phyloP scores from a whole-genome alignment of 2,888 invertebrate species.

The Masnerella sp. region DNA sequence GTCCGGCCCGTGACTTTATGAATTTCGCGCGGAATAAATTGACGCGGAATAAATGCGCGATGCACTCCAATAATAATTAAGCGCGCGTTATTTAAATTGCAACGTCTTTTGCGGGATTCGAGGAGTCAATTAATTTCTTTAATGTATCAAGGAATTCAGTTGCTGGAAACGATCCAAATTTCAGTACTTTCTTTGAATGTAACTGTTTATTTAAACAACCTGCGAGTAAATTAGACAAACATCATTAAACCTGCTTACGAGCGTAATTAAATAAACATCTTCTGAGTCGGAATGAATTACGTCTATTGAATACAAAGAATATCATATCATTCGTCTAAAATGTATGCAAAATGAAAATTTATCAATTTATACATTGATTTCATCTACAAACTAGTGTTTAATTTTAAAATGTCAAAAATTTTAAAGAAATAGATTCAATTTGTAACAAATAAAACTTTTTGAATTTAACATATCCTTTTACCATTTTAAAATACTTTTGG shows the following conservation, averaged over 20 bases:
- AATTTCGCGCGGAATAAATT: too few species aligned
- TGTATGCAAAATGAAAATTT: too few species aligned
- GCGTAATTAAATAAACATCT: neutral
- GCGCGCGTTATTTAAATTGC: conserved; percentile 12
- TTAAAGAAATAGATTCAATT: too few species aligned
- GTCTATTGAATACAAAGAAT: too few species aligned
- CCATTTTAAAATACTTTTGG: too few species aligned
- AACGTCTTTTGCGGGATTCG: neutral
- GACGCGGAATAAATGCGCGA: neutral
- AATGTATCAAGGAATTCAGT: conserved; percentile 22
- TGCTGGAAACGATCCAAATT: conserved; percentile 35
- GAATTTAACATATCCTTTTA: too few species aligned
- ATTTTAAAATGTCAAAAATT: too few species aligned
- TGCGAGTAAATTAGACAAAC: conserved; percentile 22
- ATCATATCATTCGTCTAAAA: too few species aligned
- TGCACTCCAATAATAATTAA: conserved; percentile 1
- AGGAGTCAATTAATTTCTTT: conserved; percentile 41
- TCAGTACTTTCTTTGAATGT: conserved; percentile 35
- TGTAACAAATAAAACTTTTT: too few species aligned
- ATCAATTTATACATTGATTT: too few species aligned
- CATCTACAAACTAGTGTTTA: too few species aligned
- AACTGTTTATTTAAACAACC: conserved; percentile 38
- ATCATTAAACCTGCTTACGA: conserved; percentile 5
- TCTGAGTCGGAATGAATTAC: neutral
- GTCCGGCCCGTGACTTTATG: too few species aligned